A percentile compares a stretch with the other conserved stretches of the same genome.
phyloP scores from a whole-genome alignment of 1,140 invertebrate genomes.

The Aphaenogaster floridana region DNA sequence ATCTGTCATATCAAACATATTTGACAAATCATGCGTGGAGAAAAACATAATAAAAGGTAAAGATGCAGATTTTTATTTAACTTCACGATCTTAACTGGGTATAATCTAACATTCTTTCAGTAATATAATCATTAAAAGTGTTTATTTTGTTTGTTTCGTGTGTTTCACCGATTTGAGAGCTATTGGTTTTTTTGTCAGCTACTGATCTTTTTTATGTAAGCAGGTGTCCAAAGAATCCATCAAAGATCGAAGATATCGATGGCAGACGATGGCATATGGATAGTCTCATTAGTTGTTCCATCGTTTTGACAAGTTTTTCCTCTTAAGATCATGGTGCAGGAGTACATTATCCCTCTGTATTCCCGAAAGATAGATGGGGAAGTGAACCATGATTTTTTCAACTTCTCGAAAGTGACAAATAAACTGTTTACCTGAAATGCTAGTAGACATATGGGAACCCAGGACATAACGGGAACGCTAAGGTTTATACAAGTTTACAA shows the following conservation, averaged over 20 bases:
- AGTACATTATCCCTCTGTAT: background rate
- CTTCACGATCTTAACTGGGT: background rate
- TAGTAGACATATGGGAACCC: conserved; percentile 52
- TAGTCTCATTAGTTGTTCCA: conserved; percentile 2
- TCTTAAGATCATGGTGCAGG: conserved; percentile 57
- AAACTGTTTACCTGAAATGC: conserved; percentile 77
- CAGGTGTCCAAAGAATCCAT: conserved; percentile 57
- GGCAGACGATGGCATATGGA: conserved; percentile 43
- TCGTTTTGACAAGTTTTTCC: conserved; percentile 72
- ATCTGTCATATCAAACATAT: background rate
- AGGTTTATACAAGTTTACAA: too few relatives aligned
- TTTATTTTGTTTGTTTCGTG: background rate
- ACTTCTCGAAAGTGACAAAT: conserved; percentile 74
- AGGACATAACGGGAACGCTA: too few relatives aligned
- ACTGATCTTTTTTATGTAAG: conserved; percentile 43
- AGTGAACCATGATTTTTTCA: conserved; percentile 7
- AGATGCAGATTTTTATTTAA: background rate
- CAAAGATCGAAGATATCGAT: conserved; percentile 67
- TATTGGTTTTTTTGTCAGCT: background rate
- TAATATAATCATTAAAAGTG: background rate
- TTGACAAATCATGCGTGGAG: background rate
- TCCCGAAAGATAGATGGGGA: conserved; percentile 8
- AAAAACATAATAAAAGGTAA: background rate
- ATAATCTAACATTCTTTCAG: background rate
- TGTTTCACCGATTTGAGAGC: conserved; percentile 12